Base-by-base conservation (phyloP, 2,888 invertebrate genomes). In the Thymelicus sylvestris region DNA sequence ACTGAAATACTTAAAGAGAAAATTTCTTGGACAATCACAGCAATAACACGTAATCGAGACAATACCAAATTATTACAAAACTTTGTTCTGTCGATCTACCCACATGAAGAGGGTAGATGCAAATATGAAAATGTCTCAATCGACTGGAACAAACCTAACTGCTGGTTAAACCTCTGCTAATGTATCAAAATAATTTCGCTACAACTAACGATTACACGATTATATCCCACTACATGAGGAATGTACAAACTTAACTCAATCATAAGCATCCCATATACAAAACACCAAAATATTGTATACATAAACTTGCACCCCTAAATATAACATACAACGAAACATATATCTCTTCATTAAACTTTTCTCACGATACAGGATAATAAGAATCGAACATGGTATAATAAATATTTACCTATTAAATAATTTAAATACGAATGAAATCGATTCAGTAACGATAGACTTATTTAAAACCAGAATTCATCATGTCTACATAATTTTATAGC, bases 171-270 rank as follows among this genome's bases (percentile, higher is more conserved):
- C 19, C 59, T 63, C 31, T 44, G 52, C 24, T 57, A 57, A 57
- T 38, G 52, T 57, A 47, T 52, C 31, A 67, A 67, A 67, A 67
- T 67, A 61, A 50, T 67, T 52, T 67, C 24, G 41, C 39, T 67
- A 61, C 52, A 52, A 67, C 67, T 67, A 67, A 52, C 60, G 41
- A 41, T 61, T 67, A 61, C 67, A 39, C 61, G 67, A 67, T 67
- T 67, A 67, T 55, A 38, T 63, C 61, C 55, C 63, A 64, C n/a
- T 57, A 57, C 55, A 69, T 39, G 55, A 88, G 91, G 91, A 91
- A 91, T 91, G 91, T 91, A 89, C 84, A 86, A 89, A 90, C 84
- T 86, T 87, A 88, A 85, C 77, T 77, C 70, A 59, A 68, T 63
- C 63, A 55, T 63, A 69, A 69, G 57, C 48, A 69, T 69, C 24